phyloP scores from a whole-genome alignment of 2,113 vertebrate genomes.

The Salvelinus fontinalis region DNA sequence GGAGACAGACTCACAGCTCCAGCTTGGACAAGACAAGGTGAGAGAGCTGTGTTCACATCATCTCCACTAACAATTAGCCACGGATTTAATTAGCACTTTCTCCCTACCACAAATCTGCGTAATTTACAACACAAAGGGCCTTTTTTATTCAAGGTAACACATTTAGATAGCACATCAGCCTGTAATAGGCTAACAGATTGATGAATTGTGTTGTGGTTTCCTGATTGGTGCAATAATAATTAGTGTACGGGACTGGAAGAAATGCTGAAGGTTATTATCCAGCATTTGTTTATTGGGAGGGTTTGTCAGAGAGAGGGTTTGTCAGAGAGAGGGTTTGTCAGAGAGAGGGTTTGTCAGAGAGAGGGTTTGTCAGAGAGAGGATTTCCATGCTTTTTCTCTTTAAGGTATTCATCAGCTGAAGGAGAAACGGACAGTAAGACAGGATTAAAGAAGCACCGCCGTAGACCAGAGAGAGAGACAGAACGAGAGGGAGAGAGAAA shows the following conservation, averaged over 20 bases:
- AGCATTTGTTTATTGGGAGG: constrained; percentile 32
- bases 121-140: background rate
- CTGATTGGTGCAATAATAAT: constrained; percentile 22
- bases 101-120: constrained; percentile 3
- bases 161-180: constrained; percentile 12
- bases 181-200: constrained; percentile 26
- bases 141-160: background rate
- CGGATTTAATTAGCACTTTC: constrained; percentile 4
- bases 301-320: background rate
- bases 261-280: constrained; percentile 36
- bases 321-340: too few relatives aligned
- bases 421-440: constrained; percentile 35
- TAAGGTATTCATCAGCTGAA: constrained; percentile 15
- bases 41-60: constrained; percentile 17
- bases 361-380: background rate
- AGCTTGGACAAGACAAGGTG: constrained; percentile 4
- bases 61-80: constrained; percentile 20
- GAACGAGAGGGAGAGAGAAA: constrained; percentile 11
- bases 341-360: too few relatives aligned
- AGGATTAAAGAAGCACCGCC: constrained; percentile 32
- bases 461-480: constrained; percentile 9
- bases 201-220: constrained; percentile 22
- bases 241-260: constrained; percentile 21
- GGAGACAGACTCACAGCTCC: constrained; percentile 22
- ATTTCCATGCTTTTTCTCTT: constrained; percentile 7